Conservation (phyloP, 2,888 invertebrate genomes). For the Clanis bilineata region DNA sequence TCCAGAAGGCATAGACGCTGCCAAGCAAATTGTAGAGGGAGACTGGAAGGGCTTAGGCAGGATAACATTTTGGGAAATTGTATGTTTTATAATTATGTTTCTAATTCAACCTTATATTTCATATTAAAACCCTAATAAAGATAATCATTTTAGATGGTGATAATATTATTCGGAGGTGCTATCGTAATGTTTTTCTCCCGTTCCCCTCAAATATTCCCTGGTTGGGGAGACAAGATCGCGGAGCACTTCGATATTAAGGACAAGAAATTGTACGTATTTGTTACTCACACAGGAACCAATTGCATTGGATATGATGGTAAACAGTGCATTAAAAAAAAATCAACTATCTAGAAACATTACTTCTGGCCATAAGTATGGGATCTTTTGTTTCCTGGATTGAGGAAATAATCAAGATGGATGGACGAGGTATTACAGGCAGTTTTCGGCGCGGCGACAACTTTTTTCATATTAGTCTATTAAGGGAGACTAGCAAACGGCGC, state of each 20-base stretch:
- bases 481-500: too few relatives aligned
- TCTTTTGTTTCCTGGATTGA: too few relatives aligned
- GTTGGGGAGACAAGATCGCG: constrained; percentile 58
- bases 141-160: constrained; percentile 54
- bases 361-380: too few relatives aligned
- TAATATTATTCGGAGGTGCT: constrained; percentile 55
- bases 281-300: too few relatives aligned
- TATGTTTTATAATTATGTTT: constrained; percentile 29
- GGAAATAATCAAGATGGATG: too few relatives aligned
- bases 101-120: neutral
- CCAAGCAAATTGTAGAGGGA: constrained; percentile 40
- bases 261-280: constrained; percentile 44
- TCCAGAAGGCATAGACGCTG: constrained; percentile 44
- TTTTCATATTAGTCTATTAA: too few relatives aligned
- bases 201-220: constrained; percentile 64
- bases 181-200: constrained; percentile 63
- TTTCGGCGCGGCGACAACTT: too few relatives aligned
- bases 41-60: constrained; percentile 45
- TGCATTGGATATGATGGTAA: too few relatives aligned
- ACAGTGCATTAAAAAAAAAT: too few relatives aligned
- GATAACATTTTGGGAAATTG: constrained; percentile 56
- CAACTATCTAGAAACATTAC: too few relatives aligned
- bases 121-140: neutral
- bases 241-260: constrained; percentile 26
- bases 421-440: too few relatives aligned